phyloP scores from a whole-genome alignment of 2,113 vertebrate species.

The Synchiropus splendidus region DNA sequence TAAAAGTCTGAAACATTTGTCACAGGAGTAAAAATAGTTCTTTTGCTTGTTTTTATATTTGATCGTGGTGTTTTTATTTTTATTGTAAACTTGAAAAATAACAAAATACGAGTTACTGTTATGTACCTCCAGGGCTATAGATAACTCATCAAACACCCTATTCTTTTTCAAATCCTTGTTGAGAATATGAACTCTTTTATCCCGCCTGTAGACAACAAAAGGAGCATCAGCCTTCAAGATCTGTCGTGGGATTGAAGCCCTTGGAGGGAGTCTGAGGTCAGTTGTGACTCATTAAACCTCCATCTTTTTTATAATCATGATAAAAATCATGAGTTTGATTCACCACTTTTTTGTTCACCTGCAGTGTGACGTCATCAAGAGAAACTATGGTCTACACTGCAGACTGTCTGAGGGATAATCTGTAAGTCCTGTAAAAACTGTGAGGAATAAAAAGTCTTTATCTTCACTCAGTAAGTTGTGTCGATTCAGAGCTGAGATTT shows the following conservation, averaged over 20 bases:
- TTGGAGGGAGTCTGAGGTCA: conserved; percentile 82
- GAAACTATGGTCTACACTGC: conserved; percentile 79
- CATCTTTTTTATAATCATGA: neutral
- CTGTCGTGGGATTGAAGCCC: conserved; percentile 79
- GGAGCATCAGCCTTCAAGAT: conserved; percentile 83
- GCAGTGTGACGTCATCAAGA: conserved; percentile 78
- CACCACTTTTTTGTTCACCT: conserved; percentile 23
- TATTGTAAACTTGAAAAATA: no score
- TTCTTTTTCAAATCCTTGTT: no score
- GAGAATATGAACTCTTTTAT: neutral
- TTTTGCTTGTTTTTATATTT: no score
- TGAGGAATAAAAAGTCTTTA: no score
- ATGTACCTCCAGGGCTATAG: no score
- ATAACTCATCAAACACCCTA: no score
- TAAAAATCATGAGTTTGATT: neutral
- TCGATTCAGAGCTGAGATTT: conserved; percentile 71
- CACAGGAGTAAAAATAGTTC: neutral
- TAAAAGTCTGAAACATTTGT: conserved; percentile 39
- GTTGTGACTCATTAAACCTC: conserved; percentile 26
- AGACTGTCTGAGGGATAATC: conserved; percentile 75
- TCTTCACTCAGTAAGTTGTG: neutral
- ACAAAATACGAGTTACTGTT: no score
- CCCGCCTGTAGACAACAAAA: conserved; percentile 76
- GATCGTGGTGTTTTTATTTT: no score
- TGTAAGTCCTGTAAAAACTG: conserved; percentile 65